phyloP scores from a whole-genome alignment of 2,113 vertebrate species.

The Heterotilapia buettikoferi region DNA sequence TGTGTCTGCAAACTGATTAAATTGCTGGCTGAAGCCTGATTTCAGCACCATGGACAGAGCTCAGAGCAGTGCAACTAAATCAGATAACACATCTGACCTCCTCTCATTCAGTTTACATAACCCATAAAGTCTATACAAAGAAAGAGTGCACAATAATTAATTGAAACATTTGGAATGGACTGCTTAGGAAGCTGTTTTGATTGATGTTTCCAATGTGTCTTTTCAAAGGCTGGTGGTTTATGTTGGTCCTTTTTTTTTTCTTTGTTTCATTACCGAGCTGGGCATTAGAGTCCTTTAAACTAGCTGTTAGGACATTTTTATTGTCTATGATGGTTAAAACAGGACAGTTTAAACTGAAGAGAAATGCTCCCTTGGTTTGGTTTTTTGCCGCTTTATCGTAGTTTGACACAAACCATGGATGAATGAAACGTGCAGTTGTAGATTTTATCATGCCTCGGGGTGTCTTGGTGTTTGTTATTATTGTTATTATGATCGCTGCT shows the following conservation, averaged over 20 bases:
- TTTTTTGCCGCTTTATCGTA: not conserved
- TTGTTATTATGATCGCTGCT: not conserved
- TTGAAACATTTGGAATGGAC: not conserved
- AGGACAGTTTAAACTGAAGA: not conserved
- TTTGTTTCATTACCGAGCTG: not conserved
- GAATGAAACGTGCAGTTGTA: not conserved
- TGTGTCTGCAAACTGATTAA: not conserved
- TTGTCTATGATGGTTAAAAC: not conserved
- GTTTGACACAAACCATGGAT: not conserved
- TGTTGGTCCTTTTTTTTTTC: not conserved
- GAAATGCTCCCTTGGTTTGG: not conserved
- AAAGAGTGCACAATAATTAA: not conserved
- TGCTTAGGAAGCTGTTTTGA: not conserved
- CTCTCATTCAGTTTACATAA: not conserved
- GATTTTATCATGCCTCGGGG: not conserved
- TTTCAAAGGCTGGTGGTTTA: not conserved
- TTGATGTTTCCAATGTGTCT: not conserved
- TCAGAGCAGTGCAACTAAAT: fast-evolving
- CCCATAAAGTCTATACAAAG: not conserved
- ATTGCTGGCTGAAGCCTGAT: not conserved
- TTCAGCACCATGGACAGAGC: conserved; percentile 27
- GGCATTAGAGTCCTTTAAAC: not conserved
- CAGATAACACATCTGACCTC: not conserved
- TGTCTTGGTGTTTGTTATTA: not conserved
- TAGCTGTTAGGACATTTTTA: not conserved